phyloP scores from a whole-genome alignment of 2,888 invertebrate genomes.

The Heteromyza rotundicornis region DNA sequence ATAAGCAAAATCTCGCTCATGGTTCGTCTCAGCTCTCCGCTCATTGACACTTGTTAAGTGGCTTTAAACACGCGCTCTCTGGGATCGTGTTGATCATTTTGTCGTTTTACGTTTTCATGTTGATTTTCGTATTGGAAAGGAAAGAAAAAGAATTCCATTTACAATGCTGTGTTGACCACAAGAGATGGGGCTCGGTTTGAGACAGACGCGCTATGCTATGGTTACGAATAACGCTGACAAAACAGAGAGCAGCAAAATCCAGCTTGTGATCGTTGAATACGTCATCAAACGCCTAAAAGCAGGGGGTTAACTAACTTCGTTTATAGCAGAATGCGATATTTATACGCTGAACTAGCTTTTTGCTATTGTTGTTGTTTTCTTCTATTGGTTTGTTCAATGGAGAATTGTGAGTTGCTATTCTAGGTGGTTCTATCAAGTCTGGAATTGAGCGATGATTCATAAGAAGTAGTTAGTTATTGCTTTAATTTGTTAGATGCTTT shows the following conservation, averaged over 20 bases:
- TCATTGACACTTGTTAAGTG: slow-evolving; percentile 31
- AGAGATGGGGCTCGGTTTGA: not conserved
- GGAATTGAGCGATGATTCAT: no score
- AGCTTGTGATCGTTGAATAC: slow-evolving; percentile 4
- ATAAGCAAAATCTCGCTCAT: slow-evolving; percentile 37
- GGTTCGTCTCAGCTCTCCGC: slow-evolving; percentile 40
- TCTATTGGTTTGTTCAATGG: no score
- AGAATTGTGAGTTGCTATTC: no score
- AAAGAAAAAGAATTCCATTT: no score
- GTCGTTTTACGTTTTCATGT: slow-evolving; percentile 13
- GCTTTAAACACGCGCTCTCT: slow-evolving; percentile 23
- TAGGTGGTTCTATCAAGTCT: no score
- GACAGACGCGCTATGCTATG: slow-evolving; percentile 23
- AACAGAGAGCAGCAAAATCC: slow-evolving; percentile 46
- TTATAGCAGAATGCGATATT: not conserved
- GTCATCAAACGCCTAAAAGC: not conserved
- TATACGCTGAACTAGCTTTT: no score
- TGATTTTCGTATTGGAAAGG: slow-evolving; percentile 19
- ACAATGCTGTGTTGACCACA: not conserved
- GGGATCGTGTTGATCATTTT: slow-evolving; percentile 3
- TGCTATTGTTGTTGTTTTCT: no score
- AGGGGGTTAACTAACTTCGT: slow-evolving; percentile 1
- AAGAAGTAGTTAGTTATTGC: no score
- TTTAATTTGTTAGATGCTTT: no score
- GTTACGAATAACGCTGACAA: slow-evolving; percentile 48